Base-by-base conservation (phyloP, 2,888 invertebrate species). In the Buathra laborator region DNA sequence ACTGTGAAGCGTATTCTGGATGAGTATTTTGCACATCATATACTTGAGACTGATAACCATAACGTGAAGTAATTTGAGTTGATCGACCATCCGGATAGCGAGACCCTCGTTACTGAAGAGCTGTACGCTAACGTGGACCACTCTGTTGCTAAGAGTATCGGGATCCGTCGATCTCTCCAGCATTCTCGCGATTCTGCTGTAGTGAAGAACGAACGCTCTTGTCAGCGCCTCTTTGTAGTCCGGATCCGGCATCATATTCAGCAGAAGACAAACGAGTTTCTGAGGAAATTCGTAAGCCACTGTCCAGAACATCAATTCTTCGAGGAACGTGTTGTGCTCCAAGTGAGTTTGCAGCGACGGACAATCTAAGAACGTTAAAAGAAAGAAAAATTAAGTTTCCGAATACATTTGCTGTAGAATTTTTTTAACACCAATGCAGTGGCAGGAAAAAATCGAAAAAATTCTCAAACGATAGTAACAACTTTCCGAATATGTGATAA, bases 271-370 rank as follows among this genome's bases (percentile, higher is more conserved):
- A 75, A 99, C 99, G 80, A 99, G 96, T 93, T 98, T 98, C 94
- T 99, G 99, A 0, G 99, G 99, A 94, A 99, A 99, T 94, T 99
- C 99, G 94, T 97, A 98, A 93, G 98, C 98, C 85, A 99, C 98
- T 29, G 98, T 98, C 99, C 99, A 99, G 95, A 99, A 99, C 89
- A 99, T 98, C 88, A 99, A 96, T 95, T 99, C 99, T 94, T 99
- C 99, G 24, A 99, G 95, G 86, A 99, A 96, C 0, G 98, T 98
- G 89, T 96, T 96, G 94, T 99, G 98, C 46, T 96, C 95, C 53
- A 98, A 94, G 44, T 96, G 96, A 88, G 97, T 96, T 90, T 97
- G 97, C 76, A 98, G 94, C 0, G 97, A 97, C 1, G 97, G 96
- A 90, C 97, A 96, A 93, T 98, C 95, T 85, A 93, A 80, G 67